Base-by-base conservation (phyloP, 2,113 vertebrate genomes). In the Varanus komodoensis region DNA sequence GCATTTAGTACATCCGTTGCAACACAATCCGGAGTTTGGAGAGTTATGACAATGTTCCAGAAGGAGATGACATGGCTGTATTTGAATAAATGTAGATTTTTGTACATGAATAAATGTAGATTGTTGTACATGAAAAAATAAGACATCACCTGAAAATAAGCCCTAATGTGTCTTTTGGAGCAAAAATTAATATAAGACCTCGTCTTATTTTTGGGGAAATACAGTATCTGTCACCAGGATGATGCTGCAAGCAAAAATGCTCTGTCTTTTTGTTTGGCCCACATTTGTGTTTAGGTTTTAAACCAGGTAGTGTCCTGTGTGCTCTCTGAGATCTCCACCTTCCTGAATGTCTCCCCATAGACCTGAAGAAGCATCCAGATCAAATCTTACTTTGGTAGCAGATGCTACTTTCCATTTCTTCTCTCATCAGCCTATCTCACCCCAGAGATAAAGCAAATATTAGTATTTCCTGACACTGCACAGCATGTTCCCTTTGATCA, bases 391-490 rank as follows among this genome's bases (percentile, higher is more conserved):
- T 25, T 82, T 21, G 83, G 50, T 68, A 92, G 57, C 1, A 14
- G 34, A n/a, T 79, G 11, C 64, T 67, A 6, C 3, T 75, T 71
- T 19, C 84, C 68, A 61, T 38, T 73, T 75, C 68, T 83, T 82
- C 44, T 89, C 61, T 87, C 50, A 92, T 77, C 29, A 91, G 8
- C 67, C 74, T 48, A 57, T n/a, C 25, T 82, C 61, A 8, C 8
- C 86, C 67, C 77, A 87, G 64, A 87, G 17, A 44, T 88, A 91
- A 87, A 85, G 15, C 17, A 71, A 90, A 85, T 34, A 87, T 8
- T n/a, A 83, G 11, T 73, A 80, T 82, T 84, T 64, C 85, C 74
- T 87, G 32, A 27, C 87, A 87, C 71, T 69, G 12, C 68, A 78
- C 87, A 6, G 0, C 82, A 84, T 11, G 23, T 61, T 68, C 19